Evolutionary conservation across 2,113 vertebrate genomes (phyloP).

Genomic region (Rallus limicola): DNA sequence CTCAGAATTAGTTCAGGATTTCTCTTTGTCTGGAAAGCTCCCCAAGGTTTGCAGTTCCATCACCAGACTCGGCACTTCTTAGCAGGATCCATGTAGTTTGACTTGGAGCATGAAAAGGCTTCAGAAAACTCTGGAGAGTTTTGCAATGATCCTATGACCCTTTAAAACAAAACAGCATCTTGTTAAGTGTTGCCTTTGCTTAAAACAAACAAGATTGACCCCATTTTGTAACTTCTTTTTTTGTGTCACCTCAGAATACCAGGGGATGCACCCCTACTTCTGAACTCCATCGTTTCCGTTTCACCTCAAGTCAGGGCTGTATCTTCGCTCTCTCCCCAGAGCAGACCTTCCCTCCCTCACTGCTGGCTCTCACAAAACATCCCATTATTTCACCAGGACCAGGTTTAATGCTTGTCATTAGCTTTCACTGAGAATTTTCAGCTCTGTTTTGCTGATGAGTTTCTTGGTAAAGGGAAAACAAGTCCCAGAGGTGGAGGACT

Average conservation of each 20-base stretch:
- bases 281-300: neutral
- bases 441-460: neutral
- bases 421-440: neutral
- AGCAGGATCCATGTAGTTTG: conserved; percentile 85
- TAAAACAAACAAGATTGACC: fast-evolving
- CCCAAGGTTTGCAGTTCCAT: neutral
- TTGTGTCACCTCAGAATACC: neutral
- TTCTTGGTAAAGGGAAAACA: neutral
- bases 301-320: neutral
- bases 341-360: neutral
- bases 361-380: neutral
- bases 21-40: neutral
- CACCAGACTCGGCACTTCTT: conserved; percentile 91
- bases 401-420: neutral
- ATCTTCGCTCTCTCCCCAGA: neutral
- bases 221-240: neutral
- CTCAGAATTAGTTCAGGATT: neutral
- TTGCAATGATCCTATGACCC: conserved; percentile 92
- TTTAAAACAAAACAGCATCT: conserved; percentile 57
- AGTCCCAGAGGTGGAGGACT: neutral
- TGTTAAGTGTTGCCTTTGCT: neutral
- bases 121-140: conserved; percentile 93
- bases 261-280: fast-evolving
- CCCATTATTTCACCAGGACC: neutral
- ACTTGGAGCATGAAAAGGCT: conserved; percentile 85